Base-by-base conservation (phyloP, 2,113 vertebrate species). In the Theristicus caerulescens region DNA sequence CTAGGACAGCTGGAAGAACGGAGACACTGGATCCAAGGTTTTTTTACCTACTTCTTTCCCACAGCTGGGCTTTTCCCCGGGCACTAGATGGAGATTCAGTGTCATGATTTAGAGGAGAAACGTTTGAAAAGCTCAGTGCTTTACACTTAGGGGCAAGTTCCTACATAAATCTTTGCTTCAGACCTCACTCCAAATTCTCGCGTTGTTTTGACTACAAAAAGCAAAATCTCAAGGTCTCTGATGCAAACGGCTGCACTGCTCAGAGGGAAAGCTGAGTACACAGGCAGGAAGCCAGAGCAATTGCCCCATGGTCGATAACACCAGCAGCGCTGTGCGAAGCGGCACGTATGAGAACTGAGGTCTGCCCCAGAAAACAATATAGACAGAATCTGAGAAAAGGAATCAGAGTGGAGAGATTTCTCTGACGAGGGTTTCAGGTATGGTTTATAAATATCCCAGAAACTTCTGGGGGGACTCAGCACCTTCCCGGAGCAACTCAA, bases 251-350 rank as follows among this genome's bases (percentile, higher is more conserved):
- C 66, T 4, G 3, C 2, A 1, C 29, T 40, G 94, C 94, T 85
- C 52, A 6, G 78, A 20, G 29, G 89, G 55, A 78, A 55, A 71
- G 93, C 70, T 51, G 89, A 79, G 93, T 49, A 94, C 70, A 80
- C 65, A 47, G 96, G 94, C 96, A 85, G 73, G 73, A 31, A 78
- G 94, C 95, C 96, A 97, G 88, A 85, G 73, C 36, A 64, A 72
- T n/a, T 36, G 86, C 64, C 80, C 69, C 11, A 5, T 13, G 44
- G 17, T 38, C 11, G 18, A 94, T 91, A 96, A 80, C 11, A 6
- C 24, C 67, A 19, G 29, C 49, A 69, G 26, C 7, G 4, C 70
- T 80, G 96, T 94, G 96, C 86, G 27, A 7, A 81, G 93, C 70
- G 29, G 96, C 97, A 97, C 70, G 81, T 94, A 94, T 49, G 84